These are phyloP conservation scores for Trididemnum clinides DNA, from an alignment of 23 tunicate species.

Conservation along the genomic window DNA sequence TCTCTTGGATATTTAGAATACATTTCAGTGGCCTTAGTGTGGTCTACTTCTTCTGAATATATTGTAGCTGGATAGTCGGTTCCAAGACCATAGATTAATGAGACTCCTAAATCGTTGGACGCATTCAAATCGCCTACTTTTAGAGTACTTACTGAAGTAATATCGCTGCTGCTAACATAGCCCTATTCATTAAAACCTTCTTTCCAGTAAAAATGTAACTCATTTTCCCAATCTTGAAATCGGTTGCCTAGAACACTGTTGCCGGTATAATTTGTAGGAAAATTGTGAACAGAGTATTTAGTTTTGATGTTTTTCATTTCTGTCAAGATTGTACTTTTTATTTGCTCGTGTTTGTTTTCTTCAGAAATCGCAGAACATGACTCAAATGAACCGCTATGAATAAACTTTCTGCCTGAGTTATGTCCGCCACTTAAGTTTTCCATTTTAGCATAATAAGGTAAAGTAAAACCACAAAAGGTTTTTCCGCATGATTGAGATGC, in stretches of 20 bases:
- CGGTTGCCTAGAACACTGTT: background rate
- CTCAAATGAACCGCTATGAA: background rate
- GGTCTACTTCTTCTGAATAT: background rate
- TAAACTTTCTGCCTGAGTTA: background rate
- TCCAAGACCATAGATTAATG: slow-evolving; percentile 23
- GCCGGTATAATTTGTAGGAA: background rate
- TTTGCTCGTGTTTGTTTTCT: background rate
- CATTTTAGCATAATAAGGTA: background rate
- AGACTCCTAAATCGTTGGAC: slow-evolving; percentile 32
- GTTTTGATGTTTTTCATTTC: slow-evolving; percentile 59
- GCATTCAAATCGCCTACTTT: background rate
- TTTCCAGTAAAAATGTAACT: slow-evolving; percentile 2
- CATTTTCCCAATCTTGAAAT: slow-evolving; percentile 16
- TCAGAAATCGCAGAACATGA: background rate
- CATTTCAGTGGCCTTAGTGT: too few relatives aligned
- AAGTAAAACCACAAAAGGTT: too few relatives aligned
- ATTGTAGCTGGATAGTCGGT: background rate
- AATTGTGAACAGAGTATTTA: background rate
- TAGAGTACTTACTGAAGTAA: slow-evolving; percentile 4
- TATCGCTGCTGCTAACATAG: background rate
- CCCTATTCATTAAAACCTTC: slow-evolving; percentile 1
- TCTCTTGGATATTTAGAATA: background rate
- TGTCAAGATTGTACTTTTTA: slow-evolving; percentile 45
- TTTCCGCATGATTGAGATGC: background rate
- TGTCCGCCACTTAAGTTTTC: background rate